A percentile compares a stretch with the other conserved stretches of the same genome.
Evolutionary conservation across 2,888 invertebrate species (phyloP).

Genomic region (Elgonia sp.): DNA sequence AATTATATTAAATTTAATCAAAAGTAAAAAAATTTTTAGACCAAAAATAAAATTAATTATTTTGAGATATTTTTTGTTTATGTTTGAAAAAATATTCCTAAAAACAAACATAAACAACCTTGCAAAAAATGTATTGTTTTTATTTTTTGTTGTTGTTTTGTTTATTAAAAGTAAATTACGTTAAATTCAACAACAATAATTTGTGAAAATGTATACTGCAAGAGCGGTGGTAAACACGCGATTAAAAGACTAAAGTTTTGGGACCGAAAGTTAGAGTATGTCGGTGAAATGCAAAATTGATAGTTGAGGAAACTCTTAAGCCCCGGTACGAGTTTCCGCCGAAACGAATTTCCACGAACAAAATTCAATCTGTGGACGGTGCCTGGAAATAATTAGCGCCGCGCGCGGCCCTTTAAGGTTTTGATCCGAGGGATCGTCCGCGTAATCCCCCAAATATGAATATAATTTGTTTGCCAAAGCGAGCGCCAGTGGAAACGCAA

Average conservation of each 20-base stretch:
- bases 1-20: too few species aligned
- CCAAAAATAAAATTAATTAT: too few species aligned
- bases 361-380: constrained; percentile 84
- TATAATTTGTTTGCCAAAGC: constrained; percentile 84
- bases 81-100: too few species aligned
- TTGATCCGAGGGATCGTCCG: constrained; percentile 84
- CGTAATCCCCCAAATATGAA: constrained; percentile 86
- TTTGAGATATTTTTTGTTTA: too few species aligned
- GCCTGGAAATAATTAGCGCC: constrained; percentile 85
- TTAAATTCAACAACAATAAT: background rate
- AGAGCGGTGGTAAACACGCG: constrained; percentile 49
- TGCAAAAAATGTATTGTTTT: too few species aligned
- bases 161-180: background rate
- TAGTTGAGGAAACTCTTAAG: constrained; percentile 67
- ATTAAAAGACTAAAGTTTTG: constrained; percentile 57
- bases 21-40: too few species aligned
- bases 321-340: constrained; percentile 60
- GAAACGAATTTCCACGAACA: constrained; percentile 80
- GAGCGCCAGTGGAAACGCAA: constrained; percentile 55
- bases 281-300: constrained; percentile 65
- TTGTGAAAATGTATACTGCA: constrained; percentile 4
- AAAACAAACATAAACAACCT: too few species aligned
- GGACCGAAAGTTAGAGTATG: constrained; percentile 47
- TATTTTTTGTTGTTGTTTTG: too few species aligned
- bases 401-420: constrained; percentile 83